Evolutionary conservation across 92 coral and sea anemone genomes (phyloP).

Genomic region (Siderastrea radians): DNA sequence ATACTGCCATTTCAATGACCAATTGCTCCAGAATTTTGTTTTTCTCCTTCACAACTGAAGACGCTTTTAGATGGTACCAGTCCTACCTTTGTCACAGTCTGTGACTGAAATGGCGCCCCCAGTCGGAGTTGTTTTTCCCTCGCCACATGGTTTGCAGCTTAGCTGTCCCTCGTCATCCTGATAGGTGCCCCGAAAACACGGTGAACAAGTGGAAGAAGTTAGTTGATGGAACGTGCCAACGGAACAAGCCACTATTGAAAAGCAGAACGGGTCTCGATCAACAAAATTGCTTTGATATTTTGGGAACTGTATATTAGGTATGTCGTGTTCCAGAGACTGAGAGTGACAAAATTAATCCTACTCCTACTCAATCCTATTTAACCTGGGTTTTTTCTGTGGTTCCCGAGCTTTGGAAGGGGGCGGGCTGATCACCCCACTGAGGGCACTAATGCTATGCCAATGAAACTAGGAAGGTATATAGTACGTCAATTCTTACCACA

Average conservation of each 20-base stretch:
- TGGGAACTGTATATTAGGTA: neutral
- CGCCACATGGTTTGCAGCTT: conserved; percentile 7
- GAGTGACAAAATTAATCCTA: rapidly evolving
- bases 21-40: no score
- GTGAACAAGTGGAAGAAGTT: neutral
- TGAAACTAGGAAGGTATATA: neutral
- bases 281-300: no score
- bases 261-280: neutral
- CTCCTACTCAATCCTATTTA: no score
- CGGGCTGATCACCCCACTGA: no score
- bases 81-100: conserved; percentile 6
- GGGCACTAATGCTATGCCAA: no score
- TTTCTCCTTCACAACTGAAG: no score
- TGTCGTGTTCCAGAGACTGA: neutral
- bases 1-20: no score
- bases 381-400: no score
- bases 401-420: no score
- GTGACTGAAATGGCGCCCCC: neutral
- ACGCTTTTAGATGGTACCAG: no score
- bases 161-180: conserved; percentile 31
- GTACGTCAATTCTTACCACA: neutral
- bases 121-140: neutral
- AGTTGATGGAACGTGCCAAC: conserved; percentile 13
- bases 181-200: conserved; percentile 9
- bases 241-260: conserved; percentile 25